Base-by-base conservation (phyloP, 2,888 invertebrate genomes). In the Micoletzkya japonica region DNA sequence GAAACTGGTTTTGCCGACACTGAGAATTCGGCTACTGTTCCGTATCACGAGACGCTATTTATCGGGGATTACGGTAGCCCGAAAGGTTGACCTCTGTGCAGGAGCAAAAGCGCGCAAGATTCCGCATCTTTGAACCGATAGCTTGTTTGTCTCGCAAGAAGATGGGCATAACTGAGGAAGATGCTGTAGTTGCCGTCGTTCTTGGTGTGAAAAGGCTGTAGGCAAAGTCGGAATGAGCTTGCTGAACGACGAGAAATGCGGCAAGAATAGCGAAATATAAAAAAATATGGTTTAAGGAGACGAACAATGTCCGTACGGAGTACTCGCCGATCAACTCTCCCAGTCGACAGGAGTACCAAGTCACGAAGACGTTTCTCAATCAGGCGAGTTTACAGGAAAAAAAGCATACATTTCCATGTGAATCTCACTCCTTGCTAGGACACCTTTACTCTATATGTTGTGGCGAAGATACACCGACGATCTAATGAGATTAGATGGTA, bases 261-360 rank as follows among this genome's bases (percentile, higher is more conserved):
- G 44, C 10, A 44, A 10, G 10, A 14, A 44, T 44, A 14, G 44
- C 10, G 10, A 30, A 30, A 61, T 44, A 30, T 14, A 17, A 2
- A 30, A 30, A 2, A 44, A 20, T 10, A 17, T 28, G 3, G 4
- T 50, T 72, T 26, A 60, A 74, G 74, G 73, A 72, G 52, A 57
- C 58, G n/a, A 82, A 82, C 66, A 82, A 82, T 68, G 82, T 82
- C 2, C 66, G 82, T 4, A 77, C 78, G 14, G 82, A 83, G 66
- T 82, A 82, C 63, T 82, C 83, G 14, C 83, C 82, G 2, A 56
- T 75, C 67, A 74, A 79, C 50, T 77, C 82, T 7, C 83, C 83
- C 6, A 76, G 76, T 60, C 61, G 78, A 28, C 56, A 72, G 26
- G 82, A 82, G 57, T 83, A 82, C 70, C 74, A 67, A 17, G 77